Conservation (phyloP, 1,140 invertebrate genomes). For the Heterodera schachtii region DNA sequence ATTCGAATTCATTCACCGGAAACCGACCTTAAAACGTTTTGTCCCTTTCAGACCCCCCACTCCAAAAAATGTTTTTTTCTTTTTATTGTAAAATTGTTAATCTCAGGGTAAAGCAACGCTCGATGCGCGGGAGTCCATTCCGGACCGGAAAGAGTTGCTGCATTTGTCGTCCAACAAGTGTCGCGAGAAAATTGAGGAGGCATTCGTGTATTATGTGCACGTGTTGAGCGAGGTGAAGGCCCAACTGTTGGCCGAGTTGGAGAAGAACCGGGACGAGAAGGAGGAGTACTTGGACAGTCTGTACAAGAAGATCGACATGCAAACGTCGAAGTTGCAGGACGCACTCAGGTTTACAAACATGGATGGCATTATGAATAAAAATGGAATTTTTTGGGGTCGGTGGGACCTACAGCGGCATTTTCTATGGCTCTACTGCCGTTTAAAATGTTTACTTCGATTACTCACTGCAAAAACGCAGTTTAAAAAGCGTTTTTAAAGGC, state of each 20-base stretch:
- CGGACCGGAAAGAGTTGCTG: conserved; percentile 38
- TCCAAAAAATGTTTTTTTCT: not conserved
- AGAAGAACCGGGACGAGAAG: conserved; percentile 41
- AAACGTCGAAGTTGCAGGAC: conserved; percentile 39
- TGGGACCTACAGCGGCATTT: too few species aligned
- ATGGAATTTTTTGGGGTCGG: not conserved
- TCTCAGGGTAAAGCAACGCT: conserved; percentile 27
- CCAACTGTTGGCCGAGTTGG: conserved; percentile 34
- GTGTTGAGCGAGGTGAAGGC: conserved; percentile 34
- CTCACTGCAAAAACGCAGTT: too few species aligned
- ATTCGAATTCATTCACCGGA: too few species aligned
- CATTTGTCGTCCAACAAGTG: conserved; percentile 30
- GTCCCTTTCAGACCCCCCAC: not conserved
- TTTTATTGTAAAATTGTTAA: not conserved
- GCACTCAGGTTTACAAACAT: conserved; percentile 21
- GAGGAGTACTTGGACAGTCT: conserved; percentile 40
- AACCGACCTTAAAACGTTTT: too few species aligned
- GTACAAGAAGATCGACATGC: conserved; percentile 41
- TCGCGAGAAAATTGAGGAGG: conserved; percentile 38
- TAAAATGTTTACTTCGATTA: too few species aligned
- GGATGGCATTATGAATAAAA: not conserved
- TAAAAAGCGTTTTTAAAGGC: too few species aligned
- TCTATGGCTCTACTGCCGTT: too few species aligned
- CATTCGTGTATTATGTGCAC: conserved; percentile 28
- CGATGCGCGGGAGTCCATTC: conserved; percentile 39